These are phyloP conservation scores for Amphipoea lucens DNA, from an alignment of 2,888 invertebrate species.

Conservation along the genomic window DNA sequence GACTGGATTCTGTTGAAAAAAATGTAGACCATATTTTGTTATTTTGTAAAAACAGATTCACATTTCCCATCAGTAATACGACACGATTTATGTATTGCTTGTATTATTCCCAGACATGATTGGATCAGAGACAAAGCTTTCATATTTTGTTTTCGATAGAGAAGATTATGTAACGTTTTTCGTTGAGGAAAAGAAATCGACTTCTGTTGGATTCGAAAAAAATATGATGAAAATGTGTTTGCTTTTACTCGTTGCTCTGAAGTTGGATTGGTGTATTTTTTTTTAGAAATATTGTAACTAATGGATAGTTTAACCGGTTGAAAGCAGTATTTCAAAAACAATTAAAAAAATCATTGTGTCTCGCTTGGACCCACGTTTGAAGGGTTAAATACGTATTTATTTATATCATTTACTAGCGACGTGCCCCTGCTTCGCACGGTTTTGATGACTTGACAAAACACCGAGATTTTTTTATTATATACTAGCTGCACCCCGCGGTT, in stretches of 20 bases:
- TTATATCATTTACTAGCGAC: too few species aligned
- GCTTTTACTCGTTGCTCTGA: background rate
- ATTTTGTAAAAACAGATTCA: constrained; percentile 7
- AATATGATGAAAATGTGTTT: constrained; percentile 10
- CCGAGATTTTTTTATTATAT: too few species aligned
- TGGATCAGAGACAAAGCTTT: constrained; percentile 47
- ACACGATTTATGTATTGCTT: constrained; percentile 43
- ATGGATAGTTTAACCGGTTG: background rate
- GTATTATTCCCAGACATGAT: constrained; percentile 42
- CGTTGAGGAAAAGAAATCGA: constrained; percentile 20
- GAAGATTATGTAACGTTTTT: constrained; percentile 40
- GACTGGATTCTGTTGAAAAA: constrained; percentile 1
- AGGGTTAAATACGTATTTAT: too few species aligned
- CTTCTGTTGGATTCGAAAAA: constrained; percentile 24
- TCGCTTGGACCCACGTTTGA: too few species aligned
- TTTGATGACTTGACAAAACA: too few species aligned
- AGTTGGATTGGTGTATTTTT: background rate
- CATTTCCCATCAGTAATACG: constrained; percentile 39
- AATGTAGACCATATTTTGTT: constrained; percentile 9
- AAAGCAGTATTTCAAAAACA: too few species aligned
- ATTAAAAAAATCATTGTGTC: too few species aligned
- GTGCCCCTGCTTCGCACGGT: too few species aligned
- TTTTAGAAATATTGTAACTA: background rate
- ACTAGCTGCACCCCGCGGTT: too few species aligned
- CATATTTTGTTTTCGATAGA: constrained; percentile 48